Percentiles rank a stretch among this genome's conserved stretches.
Conservation (phyloP, 2,888 invertebrate species). For the Eledona agricola region DNA sequence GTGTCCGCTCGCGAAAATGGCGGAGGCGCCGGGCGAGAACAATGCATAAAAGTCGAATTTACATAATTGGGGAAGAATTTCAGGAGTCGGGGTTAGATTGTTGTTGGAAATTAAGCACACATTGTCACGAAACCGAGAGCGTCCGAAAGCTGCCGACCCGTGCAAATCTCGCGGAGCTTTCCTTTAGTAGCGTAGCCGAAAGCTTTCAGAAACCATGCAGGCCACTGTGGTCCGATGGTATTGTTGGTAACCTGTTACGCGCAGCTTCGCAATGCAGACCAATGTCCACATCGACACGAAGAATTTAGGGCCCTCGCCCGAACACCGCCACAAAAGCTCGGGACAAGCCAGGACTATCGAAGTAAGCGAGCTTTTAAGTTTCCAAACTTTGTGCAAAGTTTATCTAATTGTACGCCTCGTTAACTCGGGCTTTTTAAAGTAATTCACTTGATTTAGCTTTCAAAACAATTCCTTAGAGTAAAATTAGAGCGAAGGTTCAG, state of each 20-base stretch:
- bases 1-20: constrained; percentile 13
- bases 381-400: background rate
- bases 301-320: constrained; percentile 70
- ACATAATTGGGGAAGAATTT: too few species aligned
- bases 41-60: background rate
- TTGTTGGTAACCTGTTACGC: constrained; percentile 49
- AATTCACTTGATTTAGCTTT: constrained; percentile 1
- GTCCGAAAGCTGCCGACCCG: constrained; percentile 48
- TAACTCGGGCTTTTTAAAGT: too few species aligned
- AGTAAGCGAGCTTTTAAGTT: constrained; percentile 59
- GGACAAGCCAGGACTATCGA: constrained; percentile 64
- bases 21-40: constrained; percentile 25
- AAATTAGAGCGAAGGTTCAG: constrained; percentile 23
- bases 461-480: background rate
- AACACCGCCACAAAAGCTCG: constrained; percentile 68
- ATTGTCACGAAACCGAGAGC: constrained; percentile 42
- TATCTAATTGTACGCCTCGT: too few species aligned
- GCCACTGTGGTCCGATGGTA: constrained; percentile 29
- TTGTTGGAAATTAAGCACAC: constrained; percentile 17
- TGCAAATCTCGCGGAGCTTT: constrained; percentile 39
- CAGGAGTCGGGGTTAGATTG: too few species aligned
- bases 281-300: constrained; percentile 80
- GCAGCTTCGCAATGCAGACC: constrained; percentile 69
- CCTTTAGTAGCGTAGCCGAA: constrained; percentile 51
- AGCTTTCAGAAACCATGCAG: constrained; percentile 48